Evolutionary conservation across 2,113 vertebrate species (phyloP).

Genomic region (Ochotona princeps): DNA sequence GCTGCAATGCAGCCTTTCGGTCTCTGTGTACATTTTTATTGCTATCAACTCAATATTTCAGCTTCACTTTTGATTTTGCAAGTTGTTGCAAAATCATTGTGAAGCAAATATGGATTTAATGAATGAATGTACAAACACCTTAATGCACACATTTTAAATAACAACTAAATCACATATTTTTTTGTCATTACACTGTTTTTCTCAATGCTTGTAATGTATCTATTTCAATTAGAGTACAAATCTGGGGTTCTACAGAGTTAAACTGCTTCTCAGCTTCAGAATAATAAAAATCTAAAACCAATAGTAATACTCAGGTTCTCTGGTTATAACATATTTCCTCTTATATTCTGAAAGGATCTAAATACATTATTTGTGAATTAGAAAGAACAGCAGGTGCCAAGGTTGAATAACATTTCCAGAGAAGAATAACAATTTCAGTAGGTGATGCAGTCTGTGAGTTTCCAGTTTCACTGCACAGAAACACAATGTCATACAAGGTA

Average conservation of each 20-base stretch:
- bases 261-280: background rate
- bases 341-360: background rate
- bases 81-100: background rate
- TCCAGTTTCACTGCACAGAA: slow-evolving; percentile 25
- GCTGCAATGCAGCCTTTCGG: background rate
- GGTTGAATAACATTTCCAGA: slow-evolving; percentile 1
- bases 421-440: background rate
- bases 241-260: slow-evolving; percentile 6
- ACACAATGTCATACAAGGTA: background rate
- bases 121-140: background rate
- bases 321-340: background rate
- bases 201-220: background rate
- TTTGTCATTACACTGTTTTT: background rate
- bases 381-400: slow-evolving; percentile 42
- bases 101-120: background rate
- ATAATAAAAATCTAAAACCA: background rate
- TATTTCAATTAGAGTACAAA: background rate
- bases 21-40: slow-evolving; percentile 9
- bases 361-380: slow-evolving; percentile 42
- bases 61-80: background rate
- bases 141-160: background rate
- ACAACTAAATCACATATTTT: background rate
- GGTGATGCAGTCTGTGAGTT: background rate
- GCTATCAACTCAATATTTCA: background rate
- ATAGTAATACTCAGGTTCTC: background rate